Evolutionary conservation across 1,140 invertebrate genomes (phyloP), one percentile per base, ranked within the genome.

Genomic region (Panulirus ornatus): DNA sequence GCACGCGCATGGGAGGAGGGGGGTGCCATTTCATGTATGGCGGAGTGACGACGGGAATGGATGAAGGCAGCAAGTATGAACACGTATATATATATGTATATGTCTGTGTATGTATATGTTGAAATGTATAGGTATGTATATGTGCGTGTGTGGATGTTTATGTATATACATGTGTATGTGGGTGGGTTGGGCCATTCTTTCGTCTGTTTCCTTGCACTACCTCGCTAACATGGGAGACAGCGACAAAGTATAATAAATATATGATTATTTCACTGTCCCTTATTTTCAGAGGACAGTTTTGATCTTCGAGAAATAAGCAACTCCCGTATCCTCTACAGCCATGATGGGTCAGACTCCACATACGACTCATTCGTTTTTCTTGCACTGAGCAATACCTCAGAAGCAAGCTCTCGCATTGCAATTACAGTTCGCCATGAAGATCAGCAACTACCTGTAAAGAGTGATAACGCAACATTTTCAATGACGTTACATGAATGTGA

Each of bases 311-410:
- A 88, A 54, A 66, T 92, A 34, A 63, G 40, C 19, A 76, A 84
- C 14, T 82, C 88, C 5, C 82, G 92, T 27, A 92, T 95, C 16
- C 63, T 93, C 14, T 94, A 95, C 92, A 88, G 91, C 11, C 93
- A 94, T 85, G 85, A 92, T 90, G 88, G 91, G 27, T 93, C 93
- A 47, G 93, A 94, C 82, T 84, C 89, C 19, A 91, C 92, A 3
- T 89, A 91, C n/a, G 94, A 95, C 85, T 91, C 84, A 19, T 71
- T 88, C 9, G 84, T 90, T 36, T 84, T 92, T 22, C 84, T 92
- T n/a, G 87, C 87, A 27, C 85, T 92, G 30, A 84, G 91, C 0
- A 63, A 87, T 19, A 73, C 88, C 0, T 90, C 88, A 1, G 91
- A 92, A 75, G 91, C 91, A 38, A 76, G 54, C 38, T 54, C 88